Conservation (phyloP, 1,140 invertebrate species). For the Ceratoteleas bidentatus region DNA sequence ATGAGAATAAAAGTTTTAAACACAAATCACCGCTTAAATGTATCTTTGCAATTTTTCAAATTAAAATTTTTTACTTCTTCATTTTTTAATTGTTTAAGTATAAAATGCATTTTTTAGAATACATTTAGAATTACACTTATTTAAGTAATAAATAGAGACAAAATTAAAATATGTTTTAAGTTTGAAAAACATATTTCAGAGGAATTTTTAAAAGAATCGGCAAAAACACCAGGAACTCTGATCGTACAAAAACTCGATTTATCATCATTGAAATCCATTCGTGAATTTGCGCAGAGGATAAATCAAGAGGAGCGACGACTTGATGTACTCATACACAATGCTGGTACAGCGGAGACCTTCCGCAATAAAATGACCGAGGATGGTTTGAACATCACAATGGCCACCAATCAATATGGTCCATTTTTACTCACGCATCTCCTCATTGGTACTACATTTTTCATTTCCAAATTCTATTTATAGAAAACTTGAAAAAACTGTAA, state of each 20-base stretch:
- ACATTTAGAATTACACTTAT: too few relatives aligned
- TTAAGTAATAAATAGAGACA: too few relatives aligned
- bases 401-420: slow-evolving; percentile 94
- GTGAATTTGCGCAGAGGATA: slow-evolving; percentile 87
- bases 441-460: slow-evolving; percentile 81
- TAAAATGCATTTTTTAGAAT: too few relatives aligned
- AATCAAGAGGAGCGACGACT: slow-evolving; percentile 85
- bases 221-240: slow-evolving; percentile 83
- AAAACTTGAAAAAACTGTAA: too few relatives aligned
- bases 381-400: slow-evolving; percentile 92
- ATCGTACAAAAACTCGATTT: slow-evolving; percentile 86
- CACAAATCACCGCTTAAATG: too few relatives aligned
- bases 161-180: too few relatives aligned
- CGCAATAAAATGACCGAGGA: slow-evolving; percentile 86
- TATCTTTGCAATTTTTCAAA: too few relatives aligned
- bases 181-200: slow-evolving; percentile 69
- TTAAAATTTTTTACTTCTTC: too few relatives aligned
- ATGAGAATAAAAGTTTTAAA: too few relatives aligned
- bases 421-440: slow-evolving; percentile 90
- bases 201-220: slow-evolving; percentile 83
- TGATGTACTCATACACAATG: slow-evolving; percentile 92
- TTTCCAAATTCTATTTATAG: neutral
- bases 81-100: too few relatives aligned
- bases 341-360: slow-evolving; percentile 86
- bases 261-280: slow-evolving; percentile 86